phyloP scores from a whole-genome alignment of 92 coral and sea anemone species.

The Zoanthus solanderi region DNA sequence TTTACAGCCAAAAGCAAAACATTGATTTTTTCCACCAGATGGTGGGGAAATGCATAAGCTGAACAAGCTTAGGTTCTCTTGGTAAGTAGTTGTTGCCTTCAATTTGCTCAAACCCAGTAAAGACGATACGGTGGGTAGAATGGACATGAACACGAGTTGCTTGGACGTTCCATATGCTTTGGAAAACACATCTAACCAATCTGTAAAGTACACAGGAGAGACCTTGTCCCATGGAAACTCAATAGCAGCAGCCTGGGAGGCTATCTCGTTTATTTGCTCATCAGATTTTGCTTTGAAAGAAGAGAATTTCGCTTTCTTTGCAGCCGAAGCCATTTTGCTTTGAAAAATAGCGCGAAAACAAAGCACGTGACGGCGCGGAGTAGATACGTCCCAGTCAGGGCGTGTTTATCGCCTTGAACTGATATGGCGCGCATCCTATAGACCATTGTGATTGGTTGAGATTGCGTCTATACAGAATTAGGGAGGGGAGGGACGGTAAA shows the following conservation, averaged over 20 bases:
- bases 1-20: slow-evolving; percentile 62
- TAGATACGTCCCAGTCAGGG: too few relatives aligned
- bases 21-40: slow-evolving; percentile 55
- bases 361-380: too few relatives aligned
- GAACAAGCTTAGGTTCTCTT: slow-evolving; percentile 53
- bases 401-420: too few relatives aligned
- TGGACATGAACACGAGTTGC: slow-evolving; percentile 45
- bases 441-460: too few relatives aligned
- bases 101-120: slow-evolving; percentile 40
- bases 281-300: slow-evolving; percentile 7
- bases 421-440: too few relatives aligned
- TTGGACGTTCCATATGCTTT: slow-evolving; percentile 60
- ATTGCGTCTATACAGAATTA: too few relatives aligned
- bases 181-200: slow-evolving; percentile 57
- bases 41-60: slow-evolving; percentile 58
- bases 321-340: slow-evolving; percentile 19
- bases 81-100: slow-evolving; percentile 51
- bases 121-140: slow-evolving; percentile 13
- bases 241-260: slow-evolving; percentile 35
- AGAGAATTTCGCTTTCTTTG: slow-evolving; percentile 21
- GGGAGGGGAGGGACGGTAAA: too few relatives aligned
- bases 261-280: slow-evolving; percentile 25
- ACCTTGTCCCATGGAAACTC: slow-evolving; percentile 55
- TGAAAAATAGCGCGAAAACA: neutral
- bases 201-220: slow-evolving; percentile 49